Percentiles rank a stretch among this genome's conserved stretches.
phyloP scores from a whole-genome alignment of 2,888 invertebrate genomes.

The Drosophila lacicola region DNA sequence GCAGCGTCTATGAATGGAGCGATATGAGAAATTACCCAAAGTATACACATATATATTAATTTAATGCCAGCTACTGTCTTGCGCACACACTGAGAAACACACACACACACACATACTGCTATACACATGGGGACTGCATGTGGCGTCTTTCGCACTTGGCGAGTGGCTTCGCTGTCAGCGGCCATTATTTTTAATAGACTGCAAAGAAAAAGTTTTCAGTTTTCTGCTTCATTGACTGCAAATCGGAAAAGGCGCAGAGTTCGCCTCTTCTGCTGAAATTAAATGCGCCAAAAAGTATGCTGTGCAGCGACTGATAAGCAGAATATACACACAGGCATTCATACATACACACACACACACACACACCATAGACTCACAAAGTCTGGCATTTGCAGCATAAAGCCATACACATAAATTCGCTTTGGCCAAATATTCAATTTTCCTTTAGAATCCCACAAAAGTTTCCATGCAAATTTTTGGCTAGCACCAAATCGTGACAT shows the following conservation, averaged over 20 bases:
- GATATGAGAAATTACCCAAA: slow-evolving; percentile 61
- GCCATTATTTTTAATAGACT: slow-evolving; percentile 80
- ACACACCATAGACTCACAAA: slow-evolving; percentile 6
- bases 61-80: slow-evolving; percentile 61
- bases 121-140: slow-evolving; percentile 45
- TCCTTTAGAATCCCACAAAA: slow-evolving; percentile 33
- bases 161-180: slow-evolving; percentile 62
- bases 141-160: slow-evolving; percentile 58
- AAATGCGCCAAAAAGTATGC: slow-evolving; percentile 73
- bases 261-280: slow-evolving; percentile 56
- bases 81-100: slow-evolving; percentile 40
- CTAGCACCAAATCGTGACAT: slow-evolving; percentile 14
- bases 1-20: slow-evolving; percentile 39
- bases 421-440: slow-evolving; percentile 48
- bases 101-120: slow-evolving; percentile 27
- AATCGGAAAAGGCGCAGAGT: slow-evolving; percentile 65
- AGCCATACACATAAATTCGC: slow-evolving; percentile 74
- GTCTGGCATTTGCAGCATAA: slow-evolving; percentile 54
- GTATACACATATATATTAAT: slow-evolving; percentile 52
- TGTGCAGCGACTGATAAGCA: slow-evolving; percentile 74
- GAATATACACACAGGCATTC: slow-evolving; percentile 26
- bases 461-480: slow-evolving; percentile 50
- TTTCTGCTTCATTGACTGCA: slow-evolving; percentile 77
- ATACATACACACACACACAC: slow-evolving; percentile 8
- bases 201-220: slow-evolving; percentile 77